These are phyloP conservation scores for Nemapogon koenigi DNA, from an alignment of 2,888 invertebrate species.

Conservation along the genomic window DNA sequence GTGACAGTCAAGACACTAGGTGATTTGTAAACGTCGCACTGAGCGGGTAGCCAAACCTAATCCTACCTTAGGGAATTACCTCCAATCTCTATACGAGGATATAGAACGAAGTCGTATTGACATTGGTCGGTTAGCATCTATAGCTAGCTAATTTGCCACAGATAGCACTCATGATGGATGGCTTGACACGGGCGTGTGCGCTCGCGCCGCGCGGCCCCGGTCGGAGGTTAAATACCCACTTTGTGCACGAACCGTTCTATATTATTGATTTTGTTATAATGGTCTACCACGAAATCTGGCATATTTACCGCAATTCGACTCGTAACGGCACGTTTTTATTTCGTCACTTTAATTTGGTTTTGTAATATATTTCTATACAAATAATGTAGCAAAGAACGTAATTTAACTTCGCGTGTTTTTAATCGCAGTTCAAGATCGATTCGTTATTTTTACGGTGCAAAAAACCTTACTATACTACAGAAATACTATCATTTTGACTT, in stretches of 20 bases:
- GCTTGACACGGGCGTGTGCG: slow-evolving; percentile 40
- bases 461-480: too few species aligned
- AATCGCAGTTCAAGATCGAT: too few species aligned
- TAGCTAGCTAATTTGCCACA: slow-evolving; percentile 50
- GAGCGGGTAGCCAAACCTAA: slow-evolving; percentile 25
- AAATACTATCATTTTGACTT: too few species aligned
- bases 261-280: slow-evolving; percentile 46
- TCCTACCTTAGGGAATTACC: slow-evolving; percentile 22
- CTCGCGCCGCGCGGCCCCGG: slow-evolving; percentile 37
- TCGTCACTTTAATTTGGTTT: too few species aligned
- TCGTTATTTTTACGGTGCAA: too few species aligned
- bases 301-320: too few species aligned
- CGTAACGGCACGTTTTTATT: too few species aligned
- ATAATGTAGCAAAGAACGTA: too few species aligned
- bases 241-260: slow-evolving; percentile 50
- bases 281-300: neutral
- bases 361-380: too few species aligned
- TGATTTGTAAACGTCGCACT: slow-evolving; percentile 50
- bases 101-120: slow-evolving; percentile 17
- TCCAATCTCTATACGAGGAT: slow-evolving; percentile 16
- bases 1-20: slow-evolving; percentile 36
- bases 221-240: slow-evolving; percentile 47
- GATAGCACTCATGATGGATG: slow-evolving; percentile 52
- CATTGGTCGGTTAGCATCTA: slow-evolving; percentile 23
- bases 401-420: too few species aligned